phyloP scores from a whole-genome alignment of 2,888 invertebrate genomes.

The Aporophyla lueneburgensis region DNA sequence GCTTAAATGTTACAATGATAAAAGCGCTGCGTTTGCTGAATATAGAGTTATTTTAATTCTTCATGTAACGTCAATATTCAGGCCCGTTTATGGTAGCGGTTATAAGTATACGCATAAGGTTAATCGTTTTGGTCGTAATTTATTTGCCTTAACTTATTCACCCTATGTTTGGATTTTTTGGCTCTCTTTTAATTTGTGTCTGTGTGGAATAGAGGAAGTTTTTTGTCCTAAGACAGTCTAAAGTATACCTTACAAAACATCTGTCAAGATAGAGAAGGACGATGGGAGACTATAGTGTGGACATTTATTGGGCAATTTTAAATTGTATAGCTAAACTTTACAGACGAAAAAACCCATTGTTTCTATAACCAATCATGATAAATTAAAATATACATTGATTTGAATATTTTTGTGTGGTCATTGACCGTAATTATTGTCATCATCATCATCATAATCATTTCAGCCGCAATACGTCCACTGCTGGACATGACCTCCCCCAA shows the following conservation, averaged over 20 bases:
- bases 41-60: constrained; percentile 64
- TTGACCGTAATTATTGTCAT: too few species aligned
- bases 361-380: too few species aligned
- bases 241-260: too few species aligned
- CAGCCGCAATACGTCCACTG: too few species aligned
- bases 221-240: neutral
- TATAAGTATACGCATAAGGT: constrained; percentile 13
- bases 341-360: too few species aligned
- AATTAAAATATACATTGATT: too few species aligned
- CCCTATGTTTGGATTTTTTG: neutral
- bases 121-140: constrained; percentile 30
- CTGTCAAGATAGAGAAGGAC: neutral
- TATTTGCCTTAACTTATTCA: neutral
- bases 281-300: neutral
- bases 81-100: constrained; percentile 17
- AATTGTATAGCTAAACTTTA: too few species aligned
- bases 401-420: too few species aligned
- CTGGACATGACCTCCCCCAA: too few species aligned
- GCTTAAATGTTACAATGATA: constrained; percentile 65
- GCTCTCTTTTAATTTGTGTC: neutral
- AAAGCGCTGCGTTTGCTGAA: constrained; percentile 60
- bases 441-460: too few species aligned
- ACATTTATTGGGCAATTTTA: too few species aligned
- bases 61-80: constrained; percentile 32
- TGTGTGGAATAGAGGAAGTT: neutral